phyloP scores from a whole-genome alignment of 92 coral and sea anemone species.

The Virgularia gustaviana region DNA sequence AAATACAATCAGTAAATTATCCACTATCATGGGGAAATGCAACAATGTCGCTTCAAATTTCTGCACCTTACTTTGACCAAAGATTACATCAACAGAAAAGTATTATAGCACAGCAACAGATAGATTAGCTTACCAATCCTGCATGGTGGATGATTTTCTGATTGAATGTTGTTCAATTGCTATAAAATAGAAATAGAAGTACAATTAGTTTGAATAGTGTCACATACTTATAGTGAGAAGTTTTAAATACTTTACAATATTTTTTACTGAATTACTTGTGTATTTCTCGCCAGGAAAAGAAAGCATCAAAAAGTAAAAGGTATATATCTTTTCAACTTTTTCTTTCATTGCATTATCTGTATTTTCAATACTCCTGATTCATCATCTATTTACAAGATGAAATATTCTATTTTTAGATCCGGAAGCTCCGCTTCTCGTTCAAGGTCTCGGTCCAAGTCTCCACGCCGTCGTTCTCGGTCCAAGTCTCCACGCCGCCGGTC shows the following conservation, averaged over 20 bases:
- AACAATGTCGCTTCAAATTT: conserved; percentile 15
- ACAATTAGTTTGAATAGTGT: no score
- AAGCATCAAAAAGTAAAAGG: no score
- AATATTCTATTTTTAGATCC: conserved; percentile 38
- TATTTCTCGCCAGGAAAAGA: no score
- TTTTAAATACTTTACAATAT: no score
- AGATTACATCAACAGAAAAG: no score
- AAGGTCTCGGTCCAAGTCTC: conserved; percentile 55
- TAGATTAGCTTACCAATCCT: neutral
- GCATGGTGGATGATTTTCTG: conserved; percentile 26
- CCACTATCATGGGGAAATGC: conserved; percentile 38
- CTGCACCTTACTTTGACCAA: no score
- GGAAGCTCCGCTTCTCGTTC: conserved; percentile 61
- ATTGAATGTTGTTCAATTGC: neutral
- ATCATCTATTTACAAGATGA: neutral
- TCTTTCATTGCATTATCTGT: neutral
- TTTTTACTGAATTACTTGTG: no score
- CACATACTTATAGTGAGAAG: no score
- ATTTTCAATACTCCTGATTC: conserved; percentile 6
- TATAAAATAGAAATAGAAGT: no score
- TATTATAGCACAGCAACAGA: no score
- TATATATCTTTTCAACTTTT: no score
- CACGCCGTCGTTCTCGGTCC: conserved; percentile 49
- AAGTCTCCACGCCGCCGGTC: conserved; percentile 57
- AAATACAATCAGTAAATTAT: conserved; percentile 12